Percentiles rank a stretch among this genome's conserved stretches.
Evolutionary conservation across 1,140 invertebrate genomes (phyloP).

Genomic region (Drosophila auraria): DNA sequence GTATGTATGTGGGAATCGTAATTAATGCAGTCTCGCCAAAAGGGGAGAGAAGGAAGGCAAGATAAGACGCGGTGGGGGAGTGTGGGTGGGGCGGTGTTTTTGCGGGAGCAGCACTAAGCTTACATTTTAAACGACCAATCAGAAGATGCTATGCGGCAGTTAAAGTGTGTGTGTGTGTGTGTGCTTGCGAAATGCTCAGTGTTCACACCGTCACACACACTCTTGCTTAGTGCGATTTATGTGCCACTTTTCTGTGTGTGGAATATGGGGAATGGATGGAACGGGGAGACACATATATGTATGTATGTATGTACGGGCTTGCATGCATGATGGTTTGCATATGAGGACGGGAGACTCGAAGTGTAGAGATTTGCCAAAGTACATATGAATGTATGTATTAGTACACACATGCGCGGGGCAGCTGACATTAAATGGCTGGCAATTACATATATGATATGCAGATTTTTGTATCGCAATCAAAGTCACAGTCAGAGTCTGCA

Average conservation of each 20-base stretch:
- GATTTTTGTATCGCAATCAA: constrained; percentile 60
- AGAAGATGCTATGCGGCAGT: constrained; percentile 65
- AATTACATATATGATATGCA: constrained; percentile 54
- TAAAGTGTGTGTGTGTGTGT: constrained; percentile 12
- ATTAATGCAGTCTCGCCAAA: constrained; percentile 57
- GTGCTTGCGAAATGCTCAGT: constrained; percentile 61
- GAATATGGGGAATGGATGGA: constrained; percentile 23
- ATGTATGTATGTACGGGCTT: constrained; percentile 25
- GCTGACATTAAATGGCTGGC: constrained; percentile 25
- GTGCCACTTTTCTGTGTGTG: constrained; percentile 40
- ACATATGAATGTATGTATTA: constrained; percentile 22
- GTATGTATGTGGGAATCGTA: constrained; percentile 51
- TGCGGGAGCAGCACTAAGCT: constrained; percentile 64
- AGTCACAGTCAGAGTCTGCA: constrained; percentile 24
- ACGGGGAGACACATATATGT: constrained; percentile 6
- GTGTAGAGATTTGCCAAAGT: constrained; percentile 30
- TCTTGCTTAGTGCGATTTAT: constrained; percentile 42
- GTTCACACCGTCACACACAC: constrained; percentile 30
- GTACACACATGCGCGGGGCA: constrained; percentile 30
- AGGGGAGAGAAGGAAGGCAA: constrained; percentile 7
- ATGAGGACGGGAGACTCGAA: constrained; percentile 9
- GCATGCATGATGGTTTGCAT: constrained; percentile 39
- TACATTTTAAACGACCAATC: constrained; percentile 68
- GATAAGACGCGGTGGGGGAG: constrained; percentile 3
- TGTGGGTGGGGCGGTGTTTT: constrained; percentile 24